Evolutionary conservation across 2,113 vertebrate species (phyloP), one percentile per base, ranked within the genome.

Genomic region (Lasiurus cinereus): DNA sequence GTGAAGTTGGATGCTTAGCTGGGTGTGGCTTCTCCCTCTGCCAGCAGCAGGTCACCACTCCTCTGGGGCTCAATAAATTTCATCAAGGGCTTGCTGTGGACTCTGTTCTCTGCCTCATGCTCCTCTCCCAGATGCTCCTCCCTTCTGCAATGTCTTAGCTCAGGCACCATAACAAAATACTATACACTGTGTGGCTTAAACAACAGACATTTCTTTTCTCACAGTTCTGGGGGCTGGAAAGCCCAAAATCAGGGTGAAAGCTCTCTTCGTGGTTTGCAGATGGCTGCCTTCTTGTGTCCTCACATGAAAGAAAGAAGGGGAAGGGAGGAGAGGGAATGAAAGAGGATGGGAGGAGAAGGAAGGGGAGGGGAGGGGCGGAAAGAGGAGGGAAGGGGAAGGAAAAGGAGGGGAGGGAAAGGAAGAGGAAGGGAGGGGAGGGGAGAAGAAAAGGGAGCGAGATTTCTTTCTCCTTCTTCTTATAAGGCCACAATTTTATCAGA

Each of bases 351-450:
- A 31, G 46, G 10, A 27, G 12, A 2, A 6, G 39, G 24, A 72
- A 19, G 66, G n/a, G 2, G 29, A 6, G 16, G 21, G 11, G 8
- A 5, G 5, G 18, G 4, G 6, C 1, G 16, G 3, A 3, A 10
- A 39, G 15, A 31, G 21, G n/a, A 8, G 14, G 70, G 18, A 5
- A 14, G 19, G 5, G 4, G n/a, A 6, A 48, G 31, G 33, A 2
- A 13, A 6, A 8, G 27, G 4, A 5, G 1, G 8, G 12, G 2
- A 1, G 9, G 22, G 10, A 24, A 19, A 39, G 12, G 29, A 36
- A 4, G 11, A 2, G 15, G 12, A 6, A 27, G 10, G 33, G 2
- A 3, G 15, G 3, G n/a, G 24, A 8, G 12, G 18, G 18, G 18
- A 39, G 36, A 6, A 1, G n/a, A 33, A 52, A 27, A 50, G 15